A percentile compares a stretch with the other conserved stretches of the same genome.
Evolutionary conservation across 2,888 invertebrate species (phyloP).

Genomic region (Trichopoda pennipes): DNA sequence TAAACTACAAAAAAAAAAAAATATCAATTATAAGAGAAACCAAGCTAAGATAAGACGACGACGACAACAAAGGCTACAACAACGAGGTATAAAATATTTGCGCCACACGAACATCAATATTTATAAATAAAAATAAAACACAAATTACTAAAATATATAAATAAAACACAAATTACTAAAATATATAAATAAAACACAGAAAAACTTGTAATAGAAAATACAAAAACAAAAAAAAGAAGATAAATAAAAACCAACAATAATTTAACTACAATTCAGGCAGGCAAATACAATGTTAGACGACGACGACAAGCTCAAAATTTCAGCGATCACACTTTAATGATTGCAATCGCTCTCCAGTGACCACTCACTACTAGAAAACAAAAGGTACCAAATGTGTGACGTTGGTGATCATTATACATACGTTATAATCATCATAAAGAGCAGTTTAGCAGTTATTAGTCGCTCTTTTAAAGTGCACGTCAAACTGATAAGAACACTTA

Average conservation of each 20-base stretch:
- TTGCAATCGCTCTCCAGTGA: slow-evolving; percentile 53
- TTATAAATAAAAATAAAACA: slow-evolving; percentile 44
- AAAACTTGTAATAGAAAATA: slow-evolving; percentile 23
- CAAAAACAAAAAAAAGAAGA: slow-evolving; percentile 1
- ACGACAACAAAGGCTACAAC: slow-evolving; percentile 1
- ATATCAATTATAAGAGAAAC: slow-evolving; percentile 61
- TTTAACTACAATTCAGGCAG: background rate
- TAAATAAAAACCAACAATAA: slow-evolving; percentile 23
- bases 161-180: slow-evolving; percentile 23
- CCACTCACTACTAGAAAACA: background rate
- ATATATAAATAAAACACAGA: slow-evolving; percentile 35
- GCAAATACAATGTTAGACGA: slow-evolving; percentile 7
- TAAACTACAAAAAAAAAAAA: slow-evolving; percentile 41
- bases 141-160: slow-evolving; percentile 16
- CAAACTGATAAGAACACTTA: slow-evolving; percentile 1
- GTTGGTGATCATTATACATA: slow-evolving; percentile 25
- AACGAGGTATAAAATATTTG: slow-evolving; percentile 46
- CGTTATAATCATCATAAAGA: slow-evolving; percentile 32
- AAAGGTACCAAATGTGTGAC: background rate
- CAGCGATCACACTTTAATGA: slow-evolving; percentile 39
- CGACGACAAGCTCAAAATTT: slow-evolving; percentile 50
- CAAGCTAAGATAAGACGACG: slow-evolving; percentile 59
- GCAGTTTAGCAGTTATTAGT: slow-evolving; percentile 15
- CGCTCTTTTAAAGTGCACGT: slow-evolving; percentile 10
- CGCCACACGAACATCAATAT: slow-evolving; percentile 66